A percentile compares a stretch with the other conserved stretches of the same genome.
These are phyloP conservation scores for Cyrtorhinus lividipennis DNA, from an alignment of 1,140 invertebrate species.

Conservation along the genomic window DNA sequence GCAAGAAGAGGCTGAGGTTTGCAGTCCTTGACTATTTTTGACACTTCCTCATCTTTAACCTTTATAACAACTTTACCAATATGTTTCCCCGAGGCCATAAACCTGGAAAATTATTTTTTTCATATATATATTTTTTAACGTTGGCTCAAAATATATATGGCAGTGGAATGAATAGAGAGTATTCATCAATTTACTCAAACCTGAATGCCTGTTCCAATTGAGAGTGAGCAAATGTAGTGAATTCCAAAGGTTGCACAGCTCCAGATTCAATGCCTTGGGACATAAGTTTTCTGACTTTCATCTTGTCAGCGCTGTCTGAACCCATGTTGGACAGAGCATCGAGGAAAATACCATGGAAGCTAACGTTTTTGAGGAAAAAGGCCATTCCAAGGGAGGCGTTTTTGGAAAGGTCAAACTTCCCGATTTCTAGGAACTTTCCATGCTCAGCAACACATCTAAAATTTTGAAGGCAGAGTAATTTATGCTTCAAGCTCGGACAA, in stretches of 20 bases:
- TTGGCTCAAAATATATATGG: no score
- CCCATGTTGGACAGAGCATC: conserved; percentile 70
- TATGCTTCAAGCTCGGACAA: no score
- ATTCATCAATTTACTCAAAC: no score
- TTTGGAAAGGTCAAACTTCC: conserved; percentile 90
- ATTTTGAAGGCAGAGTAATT: no score
- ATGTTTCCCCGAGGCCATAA: conserved; percentile 93
- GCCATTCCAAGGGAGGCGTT: conserved; percentile 74
- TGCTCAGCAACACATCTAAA: conserved; percentile 71
- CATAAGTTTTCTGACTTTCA: conserved; percentile 56
- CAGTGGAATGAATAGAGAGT: neutral
- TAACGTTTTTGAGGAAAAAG: conserved; percentile 86
- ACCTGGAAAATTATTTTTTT: no score
- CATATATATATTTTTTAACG: no score
- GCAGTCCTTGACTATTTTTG: conserved; percentile 32
- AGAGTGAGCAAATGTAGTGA: conserved; percentile 63
- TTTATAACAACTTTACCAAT: conserved; percentile 91
- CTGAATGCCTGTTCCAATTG: conserved; percentile 87
- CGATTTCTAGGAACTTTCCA: conserved; percentile 92
- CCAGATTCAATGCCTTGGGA: conserved; percentile 68
- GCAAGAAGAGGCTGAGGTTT: conserved; percentile 46
- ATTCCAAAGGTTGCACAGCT: conserved; percentile 67
- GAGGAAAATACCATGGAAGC: conserved; percentile 90
- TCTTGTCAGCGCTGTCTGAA: conserved; percentile 48
- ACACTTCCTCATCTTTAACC: conserved; percentile 65